Percentiles rank a stretch among this genome's conserved stretches.
Evolutionary conservation across 2,797 vertebrate species (phyloP).

Genomic region (Cetoscarus ocellatus): DNA sequence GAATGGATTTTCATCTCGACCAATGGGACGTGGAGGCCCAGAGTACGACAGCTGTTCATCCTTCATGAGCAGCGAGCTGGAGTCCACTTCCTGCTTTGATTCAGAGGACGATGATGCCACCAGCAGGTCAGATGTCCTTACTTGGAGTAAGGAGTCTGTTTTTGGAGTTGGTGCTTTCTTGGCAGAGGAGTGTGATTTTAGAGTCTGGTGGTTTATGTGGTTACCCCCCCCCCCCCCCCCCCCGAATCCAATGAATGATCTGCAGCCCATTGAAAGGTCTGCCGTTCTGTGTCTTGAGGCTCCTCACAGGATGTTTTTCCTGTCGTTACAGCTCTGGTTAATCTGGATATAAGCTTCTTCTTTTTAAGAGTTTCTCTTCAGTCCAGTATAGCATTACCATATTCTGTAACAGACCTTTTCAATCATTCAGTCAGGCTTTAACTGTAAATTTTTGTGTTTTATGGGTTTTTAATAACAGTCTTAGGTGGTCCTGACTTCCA

Average conservation of each 20-base stretch:
- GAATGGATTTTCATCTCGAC: slow-evolving; percentile 90
- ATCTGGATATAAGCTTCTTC: slow-evolving; percentile 13
- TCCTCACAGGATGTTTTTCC: slow-evolving; percentile 26
- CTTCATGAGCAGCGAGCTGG: slow-evolving; percentile 99
- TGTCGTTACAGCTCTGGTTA: slow-evolving; percentile 9
- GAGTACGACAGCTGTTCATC: slow-evolving; percentile 98
- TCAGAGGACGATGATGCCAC: slow-evolving; percentile 98
- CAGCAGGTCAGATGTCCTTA: slow-evolving; percentile 89
- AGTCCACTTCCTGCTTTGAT: slow-evolving; percentile 98
- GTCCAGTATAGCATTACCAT: neutral
- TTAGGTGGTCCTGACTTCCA: slow-evolving; percentile 14
- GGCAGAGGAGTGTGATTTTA: slow-evolving; percentile 39
- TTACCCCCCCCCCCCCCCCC: slow-evolving; percentile 35
- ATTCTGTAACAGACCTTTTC: neutral
- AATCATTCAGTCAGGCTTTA: slow-evolving; percentile 16
- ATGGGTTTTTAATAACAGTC: slow-evolving; percentile 2
- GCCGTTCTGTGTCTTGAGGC: slow-evolving; percentile 36
- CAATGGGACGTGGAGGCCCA: slow-evolving; percentile 83
- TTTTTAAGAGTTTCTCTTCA: neutral
- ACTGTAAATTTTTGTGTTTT: slow-evolving; percentile 3
- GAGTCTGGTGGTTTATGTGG: slow-evolving; percentile 50
- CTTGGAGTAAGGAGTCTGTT: neutral
- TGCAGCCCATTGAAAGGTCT: slow-evolving; percentile 22
- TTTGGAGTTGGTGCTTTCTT: slow-evolving; percentile 30
- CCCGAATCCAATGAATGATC: slow-evolving; percentile 15